These are phyloP conservation scores for Macroglossus sobrinus DNA, from an alignment of 2,113 vertebrate species.

Conservation along the genomic window DNA sequence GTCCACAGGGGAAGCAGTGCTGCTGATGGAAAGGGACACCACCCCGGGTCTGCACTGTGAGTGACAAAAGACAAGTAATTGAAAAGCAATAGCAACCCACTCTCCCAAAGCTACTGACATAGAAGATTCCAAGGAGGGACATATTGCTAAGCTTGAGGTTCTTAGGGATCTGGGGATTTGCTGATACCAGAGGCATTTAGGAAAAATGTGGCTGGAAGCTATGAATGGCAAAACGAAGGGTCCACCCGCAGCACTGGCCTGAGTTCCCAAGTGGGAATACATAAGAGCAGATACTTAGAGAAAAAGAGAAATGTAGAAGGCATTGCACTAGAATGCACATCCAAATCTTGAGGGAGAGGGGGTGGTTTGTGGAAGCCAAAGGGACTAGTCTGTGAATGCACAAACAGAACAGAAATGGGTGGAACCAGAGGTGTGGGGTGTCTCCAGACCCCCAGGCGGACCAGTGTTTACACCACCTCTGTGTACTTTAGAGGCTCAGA, in stretches of 20 bases:
- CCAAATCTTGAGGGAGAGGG: not conserved
- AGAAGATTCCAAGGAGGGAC: not conserved
- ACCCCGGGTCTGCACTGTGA: not conserved
- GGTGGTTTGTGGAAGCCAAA: not conserved
- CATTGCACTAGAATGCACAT: fast-evolving
- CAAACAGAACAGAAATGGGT: not conserved
- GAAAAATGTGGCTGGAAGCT: not conserved
- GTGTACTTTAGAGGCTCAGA: not conserved
- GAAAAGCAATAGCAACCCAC: not conserved
- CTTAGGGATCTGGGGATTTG: not conserved
- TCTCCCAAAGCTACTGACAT: not conserved
- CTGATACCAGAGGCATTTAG: not conserved
- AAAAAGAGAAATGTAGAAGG: not conserved
- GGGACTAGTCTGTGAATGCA: not conserved
- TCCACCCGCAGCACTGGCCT: fast-evolving
- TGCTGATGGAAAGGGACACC: not conserved
- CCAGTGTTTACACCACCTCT: not conserved
- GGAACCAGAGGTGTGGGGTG: fast-evolving
- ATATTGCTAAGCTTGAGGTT: not conserved
- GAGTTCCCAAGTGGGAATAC: not conserved
- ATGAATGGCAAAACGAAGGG: fast-evolving
- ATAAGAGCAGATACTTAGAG: not conserved
- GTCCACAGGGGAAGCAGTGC: not conserved
- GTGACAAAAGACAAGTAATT: not conserved
- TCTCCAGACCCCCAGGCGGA: not conserved